Evolutionary conservation across 2,888 invertebrate genomes (phyloP).

Genomic region (Endomychus coccineus): DNA sequence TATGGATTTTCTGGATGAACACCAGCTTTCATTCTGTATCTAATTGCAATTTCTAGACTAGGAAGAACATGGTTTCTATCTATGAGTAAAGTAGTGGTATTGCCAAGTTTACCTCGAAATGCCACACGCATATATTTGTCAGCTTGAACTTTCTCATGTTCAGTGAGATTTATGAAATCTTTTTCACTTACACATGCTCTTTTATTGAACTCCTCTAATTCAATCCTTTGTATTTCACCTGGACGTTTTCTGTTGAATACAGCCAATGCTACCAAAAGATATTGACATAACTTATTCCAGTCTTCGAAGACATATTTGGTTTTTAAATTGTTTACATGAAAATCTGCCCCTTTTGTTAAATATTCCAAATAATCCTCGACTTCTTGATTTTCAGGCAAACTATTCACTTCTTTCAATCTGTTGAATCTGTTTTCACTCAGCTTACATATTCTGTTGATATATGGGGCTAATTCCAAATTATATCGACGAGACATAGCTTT

Average conservation of each 20-base stretch:
- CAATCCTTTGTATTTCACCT: conserved; percentile 2
- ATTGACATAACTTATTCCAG: not conserved
- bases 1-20: not conserved
- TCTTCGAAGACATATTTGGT: too few relatives aligned
- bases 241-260: conserved; percentile 2
- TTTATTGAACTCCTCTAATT: conserved; percentile 1
- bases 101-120: conserved; percentile 1
- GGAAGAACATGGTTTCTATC: not conserved
- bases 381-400: too few relatives aligned
- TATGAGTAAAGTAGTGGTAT: not conserved
- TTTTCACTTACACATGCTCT: not conserved
- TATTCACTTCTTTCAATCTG: not conserved
- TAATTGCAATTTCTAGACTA: not conserved
- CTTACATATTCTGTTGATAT: not conserved
- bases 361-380: too few relatives aligned
- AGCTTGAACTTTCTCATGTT: not conserved
- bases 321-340: too few relatives aligned
- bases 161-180: not conserved
- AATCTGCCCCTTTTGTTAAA: too few relatives aligned
- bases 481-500: not conserved
- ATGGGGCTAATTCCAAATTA: not conserved
- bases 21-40: not conserved
- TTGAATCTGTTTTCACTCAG: not conserved
- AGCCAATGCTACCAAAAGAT: not conserved
- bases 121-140: not conserved